Evolutionary conservation across 1,140 invertebrate genomes (phyloP).

Genomic region (Cotesia typhae): DNA sequence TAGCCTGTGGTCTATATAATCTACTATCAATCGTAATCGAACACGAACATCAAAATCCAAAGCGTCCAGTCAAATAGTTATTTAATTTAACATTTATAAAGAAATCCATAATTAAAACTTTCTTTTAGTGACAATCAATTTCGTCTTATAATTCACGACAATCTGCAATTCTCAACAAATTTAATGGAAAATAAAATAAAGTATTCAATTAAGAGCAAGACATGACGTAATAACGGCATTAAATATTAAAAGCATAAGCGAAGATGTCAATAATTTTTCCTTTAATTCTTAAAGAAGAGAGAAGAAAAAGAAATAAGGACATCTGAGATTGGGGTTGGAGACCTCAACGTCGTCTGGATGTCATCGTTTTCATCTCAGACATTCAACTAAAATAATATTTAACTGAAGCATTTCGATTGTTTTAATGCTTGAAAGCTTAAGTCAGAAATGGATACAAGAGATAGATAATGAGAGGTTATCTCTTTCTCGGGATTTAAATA

Average conservation of each 20-base stretch:
- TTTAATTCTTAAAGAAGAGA: neutral
- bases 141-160: too few relatives aligned
- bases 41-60: too few relatives aligned
- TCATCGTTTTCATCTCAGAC: constrained; percentile 30
- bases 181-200: too few relatives aligned
- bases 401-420: constrained; percentile 4
- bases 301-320: neutral
- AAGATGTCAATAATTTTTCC: neutral
- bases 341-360: constrained; percentile 10
- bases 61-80: too few relatives aligned
- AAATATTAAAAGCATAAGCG: neutral
- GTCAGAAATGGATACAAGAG: constrained; percentile 9
- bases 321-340: constrained; percentile 18
- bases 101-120: too few relatives aligned
- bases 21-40: too few relatives aligned
- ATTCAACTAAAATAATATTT: constrained; percentile 21
- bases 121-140: too few relatives aligned
- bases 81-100: too few relatives aligned
- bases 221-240: too few relatives aligned
- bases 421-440: constrained; percentile 26
- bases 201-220: too few relatives aligned
- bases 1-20: too few relatives aligned
- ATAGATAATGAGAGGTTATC: constrained; percentile 12
- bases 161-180: too few relatives aligned
- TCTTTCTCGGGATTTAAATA: neutral